Evolutionary conservation across 2,888 invertebrate genomes (phyloP).

Genomic region (Tethea ocularis): DNA sequence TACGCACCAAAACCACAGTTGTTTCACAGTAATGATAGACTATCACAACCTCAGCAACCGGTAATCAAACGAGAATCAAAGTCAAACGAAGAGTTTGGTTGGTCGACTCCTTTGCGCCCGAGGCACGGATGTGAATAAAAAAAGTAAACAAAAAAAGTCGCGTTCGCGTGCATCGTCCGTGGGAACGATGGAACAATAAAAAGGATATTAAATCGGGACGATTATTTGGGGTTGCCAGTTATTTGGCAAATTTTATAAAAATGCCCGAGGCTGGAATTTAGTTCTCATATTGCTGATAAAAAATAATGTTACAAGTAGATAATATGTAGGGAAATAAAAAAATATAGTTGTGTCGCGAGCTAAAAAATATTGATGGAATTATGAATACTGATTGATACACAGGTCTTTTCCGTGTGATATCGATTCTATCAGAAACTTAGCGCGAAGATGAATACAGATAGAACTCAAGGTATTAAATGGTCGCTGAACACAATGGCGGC

Average conservation of each 20-base stretch:
- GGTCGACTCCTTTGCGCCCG: conserved; percentile 62
- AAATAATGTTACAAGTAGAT: background rate
- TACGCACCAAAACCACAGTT: conserved; percentile 64
- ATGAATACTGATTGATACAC: background rate
- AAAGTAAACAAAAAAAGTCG: conserved; percentile 52
- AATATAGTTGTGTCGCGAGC: too few relatives aligned
- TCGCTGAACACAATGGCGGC: conserved; percentile 52
- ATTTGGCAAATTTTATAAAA: conserved; percentile 58
- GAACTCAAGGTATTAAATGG: conserved; percentile 34
- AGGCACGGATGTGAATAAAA: conserved; percentile 70
- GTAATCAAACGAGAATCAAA: conserved; percentile 75
- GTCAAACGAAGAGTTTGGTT: conserved; percentile 51
- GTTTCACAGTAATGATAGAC: conserved; percentile 72
- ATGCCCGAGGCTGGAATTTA: conserved; percentile 33
- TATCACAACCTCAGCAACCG: conserved; percentile 50
- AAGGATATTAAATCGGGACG: conserved; percentile 53
- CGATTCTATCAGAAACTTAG: background rate
- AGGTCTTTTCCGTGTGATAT: background rate
- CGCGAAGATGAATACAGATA: conserved; percentile 9
- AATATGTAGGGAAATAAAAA: background rate
- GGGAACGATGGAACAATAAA: conserved; percentile 72
- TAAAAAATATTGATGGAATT: background rate
- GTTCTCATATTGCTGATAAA: background rate
- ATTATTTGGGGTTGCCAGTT: conserved; percentile 61
- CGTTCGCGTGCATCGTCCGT: conserved; percentile 72